Base-by-base conservation (phyloP, 2,113 vertebrate genomes). In the Periophthalmodon schlosseri region DNA sequence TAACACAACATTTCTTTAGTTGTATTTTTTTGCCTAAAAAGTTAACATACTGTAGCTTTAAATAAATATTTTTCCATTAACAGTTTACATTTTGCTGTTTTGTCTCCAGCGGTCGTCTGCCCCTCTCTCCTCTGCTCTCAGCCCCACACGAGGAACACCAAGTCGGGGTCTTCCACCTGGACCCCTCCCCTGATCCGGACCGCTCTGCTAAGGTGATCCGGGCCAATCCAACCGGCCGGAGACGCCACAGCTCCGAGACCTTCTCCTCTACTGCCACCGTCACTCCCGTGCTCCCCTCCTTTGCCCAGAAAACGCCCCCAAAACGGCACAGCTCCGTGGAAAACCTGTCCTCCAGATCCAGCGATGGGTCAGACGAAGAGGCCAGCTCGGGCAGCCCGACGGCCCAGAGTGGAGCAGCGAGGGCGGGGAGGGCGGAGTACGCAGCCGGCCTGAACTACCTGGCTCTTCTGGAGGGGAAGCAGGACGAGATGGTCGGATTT, bases 161-260 rank as follows among this genome's bases (percentile, higher is more conserved):
- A 75, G 84, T 93, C 13, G 94, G 95, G 75, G 93, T 92, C 11
- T 96, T 96, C 84, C 89, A 95, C 56, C 91, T 97, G 0, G 82
- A 75, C 14, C 52, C 80, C 49, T 4, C 74, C 57, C 63, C 88
- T 4, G 96, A 97, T 85, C 98, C 98, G 0, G 94, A 98, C 90
- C 88, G 93, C n/a, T 95, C 97, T 0, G 97, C 97, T 71, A 99
- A 98, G 88, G 95, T 98, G 72, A 97, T 99, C 82, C 95, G 97
- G 8, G 96, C 95, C 0, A 94, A 98, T 73, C 95, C 96, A 0
- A 97, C 97, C 89, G 98, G 98, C 6, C 95, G 98, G 0, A 94
- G 98, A 82, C 95, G 98, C 70, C 98, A 99, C 93, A 99, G 97
- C 85, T 99, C 97, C 0, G 98, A 99, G 87, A 99, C 97, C 15